Conservation (phyloP, 37 sponge, comb jelly and placozoan genomes). For the Beroe ovata region DNA sequence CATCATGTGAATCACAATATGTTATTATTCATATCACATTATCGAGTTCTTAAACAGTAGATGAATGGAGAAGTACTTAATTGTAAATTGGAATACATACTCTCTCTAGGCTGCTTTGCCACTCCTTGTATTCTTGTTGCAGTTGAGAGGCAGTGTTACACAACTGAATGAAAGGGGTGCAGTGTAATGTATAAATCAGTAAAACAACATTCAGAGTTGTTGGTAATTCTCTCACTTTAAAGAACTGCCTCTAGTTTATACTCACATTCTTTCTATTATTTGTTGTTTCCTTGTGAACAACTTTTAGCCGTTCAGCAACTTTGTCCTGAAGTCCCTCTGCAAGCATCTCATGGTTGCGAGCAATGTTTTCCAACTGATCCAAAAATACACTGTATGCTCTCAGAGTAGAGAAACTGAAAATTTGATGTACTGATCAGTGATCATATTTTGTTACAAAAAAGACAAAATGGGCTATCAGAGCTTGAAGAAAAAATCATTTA, state of each 20-base stretch:
- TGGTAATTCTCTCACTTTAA: no score
- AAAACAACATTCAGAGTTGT: no score
- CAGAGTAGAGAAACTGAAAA: slow-evolving; percentile 52
- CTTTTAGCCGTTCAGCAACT: slow-evolving; percentile 45
- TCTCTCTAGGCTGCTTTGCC: slow-evolving; percentile 32
- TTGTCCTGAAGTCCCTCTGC: slow-evolving; percentile 22
- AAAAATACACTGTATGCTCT: slow-evolving; percentile 36
- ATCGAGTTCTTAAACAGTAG: no score
- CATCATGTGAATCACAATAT: no score
- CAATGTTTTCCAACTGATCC: slow-evolving; percentile 22
- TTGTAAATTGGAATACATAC: no score
- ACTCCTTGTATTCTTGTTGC: slow-evolving; percentile 59
- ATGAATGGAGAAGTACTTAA: no score
- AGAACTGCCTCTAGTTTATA: no score
- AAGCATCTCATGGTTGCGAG: slow-evolving; percentile 27
- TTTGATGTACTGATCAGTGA: background rate
- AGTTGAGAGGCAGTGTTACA: slow-evolving; percentile 45
- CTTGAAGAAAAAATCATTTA: no score
- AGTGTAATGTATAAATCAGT: no score
- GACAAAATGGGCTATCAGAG: background rate
- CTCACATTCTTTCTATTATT: slow-evolving; percentile 57
- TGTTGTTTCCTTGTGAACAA: slow-evolving; percentile 25
- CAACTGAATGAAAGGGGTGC: background rate
- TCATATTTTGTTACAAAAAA: background rate
- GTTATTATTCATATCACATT: no score